Evolutionary conservation across 2,888 invertebrate genomes (phyloP).

Genomic region (Adela reaumurella): DNA sequence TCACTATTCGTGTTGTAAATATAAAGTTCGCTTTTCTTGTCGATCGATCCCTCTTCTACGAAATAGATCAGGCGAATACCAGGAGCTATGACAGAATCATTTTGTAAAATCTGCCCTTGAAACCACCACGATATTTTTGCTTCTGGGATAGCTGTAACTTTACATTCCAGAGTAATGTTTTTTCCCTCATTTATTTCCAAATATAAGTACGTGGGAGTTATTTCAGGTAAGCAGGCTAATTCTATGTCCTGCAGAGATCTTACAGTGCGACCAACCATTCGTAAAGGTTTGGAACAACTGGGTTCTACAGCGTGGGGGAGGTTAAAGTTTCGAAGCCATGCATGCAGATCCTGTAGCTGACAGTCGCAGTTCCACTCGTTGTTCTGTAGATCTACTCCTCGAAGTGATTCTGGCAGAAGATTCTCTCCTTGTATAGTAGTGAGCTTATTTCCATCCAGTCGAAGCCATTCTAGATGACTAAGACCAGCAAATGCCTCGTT

Average conservation of each 20-base stretch:
- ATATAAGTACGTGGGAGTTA: slow-evolving; percentile 70
- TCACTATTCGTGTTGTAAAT: slow-evolving; percentile 73
- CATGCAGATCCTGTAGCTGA: slow-evolving; percentile 69
- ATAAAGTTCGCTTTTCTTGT: slow-evolving; percentile 74
- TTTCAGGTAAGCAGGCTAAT: slow-evolving; percentile 78
- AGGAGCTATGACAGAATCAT: slow-evolving; percentile 65
- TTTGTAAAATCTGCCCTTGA: slow-evolving; percentile 75
- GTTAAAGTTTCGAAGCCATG: slow-evolving; percentile 74
- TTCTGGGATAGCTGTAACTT: slow-evolving; percentile 77
- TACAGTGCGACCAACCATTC: slow-evolving; percentile 64
- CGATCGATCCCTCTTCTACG: slow-evolving; percentile 67
- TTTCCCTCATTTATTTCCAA: slow-evolving; percentile 76
- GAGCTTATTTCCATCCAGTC: slow-evolving; percentile 78
- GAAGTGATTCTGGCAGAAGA: slow-evolving; percentile 71
- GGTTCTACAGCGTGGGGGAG: slow-evolving; percentile 78
- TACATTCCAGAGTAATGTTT: slow-evolving; percentile 77
- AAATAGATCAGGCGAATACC: slow-evolving; percentile 68
- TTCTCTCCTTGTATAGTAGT: slow-evolving; percentile 66
- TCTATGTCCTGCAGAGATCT: slow-evolving; percentile 65
- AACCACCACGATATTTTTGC: slow-evolving; percentile 81
- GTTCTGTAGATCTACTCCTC: slow-evolving; percentile 77
- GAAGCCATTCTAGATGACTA: slow-evolving; percentile 78
- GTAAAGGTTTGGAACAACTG: slow-evolving; percentile 66
- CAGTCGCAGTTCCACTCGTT: slow-evolving; percentile 92
- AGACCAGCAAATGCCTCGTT: slow-evolving; percentile 79